Evolutionary conservation across 1,140 invertebrate genomes (phyloP), one percentile per base, ranked within the genome.

Genomic region (Pygmarrhopalites habei): DNA sequence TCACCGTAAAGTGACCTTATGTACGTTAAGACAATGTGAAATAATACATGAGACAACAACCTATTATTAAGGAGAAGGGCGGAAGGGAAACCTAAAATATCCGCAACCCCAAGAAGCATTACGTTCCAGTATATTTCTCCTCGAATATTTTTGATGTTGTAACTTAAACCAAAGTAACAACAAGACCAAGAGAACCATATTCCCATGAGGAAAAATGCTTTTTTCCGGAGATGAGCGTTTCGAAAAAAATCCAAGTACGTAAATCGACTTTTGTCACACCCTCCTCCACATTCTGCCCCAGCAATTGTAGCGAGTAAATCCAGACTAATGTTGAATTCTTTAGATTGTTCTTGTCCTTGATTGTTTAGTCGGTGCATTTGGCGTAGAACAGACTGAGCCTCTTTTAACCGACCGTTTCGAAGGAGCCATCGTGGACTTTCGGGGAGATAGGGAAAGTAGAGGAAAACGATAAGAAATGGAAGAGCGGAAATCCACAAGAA

Each of bases 121-220:
- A 68, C 60, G 32, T 68, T 68, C 5, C 60, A 28, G 28, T 65
- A 68, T 0, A 49, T 23, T 58, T 62, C 26, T 28, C 63, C 63
- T 15, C 35, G 15, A 0, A 65, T 14, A 60, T 68, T 65, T 25
- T 68, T 68, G 23, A 63, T 65, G 32, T 68, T 68, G 44, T 61
- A 64, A 15, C 52, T 61, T 23, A 64, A 58, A 19, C 62, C 62
- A 35, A 65, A 68, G 29, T 65, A 68, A 5, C 58, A 26, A 2
- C 56, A 39, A 26, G 57, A n/a, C 59, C 59, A 62, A 2, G 62
- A 12, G 35, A 58, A 62, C 66, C 66, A 65, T 47, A 61, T 60
- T 7, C 58, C 64, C 58, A 60, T 65, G 21, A 65, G 28, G 3
- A 23, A 46, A 7, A 60, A 1, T 3, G 51, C 60, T 41, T 46